phyloP scores from a whole-genome alignment of 2,888 invertebrate genomes.

The Mythimna lalbum region DNA sequence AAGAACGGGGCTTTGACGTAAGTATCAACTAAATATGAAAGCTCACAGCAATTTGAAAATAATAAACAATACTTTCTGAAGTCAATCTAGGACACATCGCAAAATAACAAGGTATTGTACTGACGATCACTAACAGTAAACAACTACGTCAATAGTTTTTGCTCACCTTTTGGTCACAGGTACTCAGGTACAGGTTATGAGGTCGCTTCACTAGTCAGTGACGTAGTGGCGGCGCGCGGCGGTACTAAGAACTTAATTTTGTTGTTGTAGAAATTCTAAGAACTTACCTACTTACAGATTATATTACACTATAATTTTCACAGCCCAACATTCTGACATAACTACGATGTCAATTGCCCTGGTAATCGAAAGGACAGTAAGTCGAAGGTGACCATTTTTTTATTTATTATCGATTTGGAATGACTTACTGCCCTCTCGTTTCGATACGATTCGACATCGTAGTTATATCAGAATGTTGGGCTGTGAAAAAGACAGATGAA shows the following conservation, averaged over 20 bases:
- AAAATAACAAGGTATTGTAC: background rate
- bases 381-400: too few relatives aligned
- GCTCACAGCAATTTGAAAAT: background rate
- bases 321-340: too few relatives aligned
- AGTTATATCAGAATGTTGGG: too few relatives aligned
- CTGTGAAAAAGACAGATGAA: too few relatives aligned
- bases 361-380: too few relatives aligned
- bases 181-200: constrained; percentile 21
- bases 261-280: background rate
- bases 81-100: constrained; percentile 23
- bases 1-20: too few relatives aligned
- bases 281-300: background rate
- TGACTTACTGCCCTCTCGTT: too few relatives aligned
- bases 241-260: background rate
- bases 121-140: constrained; percentile 22
- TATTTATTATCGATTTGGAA: too few relatives aligned
- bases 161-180: constrained; percentile 7
- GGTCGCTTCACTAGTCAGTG: constrained; percentile 16
- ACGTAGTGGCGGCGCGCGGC: background rate
- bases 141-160: constrained; percentile 26
- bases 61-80: constrained; percentile 15
- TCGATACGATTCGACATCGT: too few relatives aligned
- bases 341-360: too few relatives aligned
- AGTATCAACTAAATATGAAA: background rate
- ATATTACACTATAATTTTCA: background rate